Evolutionary conservation across 2,888 invertebrate genomes (phyloP).

Genomic region (Pseudolycoriella hygida): DNA sequence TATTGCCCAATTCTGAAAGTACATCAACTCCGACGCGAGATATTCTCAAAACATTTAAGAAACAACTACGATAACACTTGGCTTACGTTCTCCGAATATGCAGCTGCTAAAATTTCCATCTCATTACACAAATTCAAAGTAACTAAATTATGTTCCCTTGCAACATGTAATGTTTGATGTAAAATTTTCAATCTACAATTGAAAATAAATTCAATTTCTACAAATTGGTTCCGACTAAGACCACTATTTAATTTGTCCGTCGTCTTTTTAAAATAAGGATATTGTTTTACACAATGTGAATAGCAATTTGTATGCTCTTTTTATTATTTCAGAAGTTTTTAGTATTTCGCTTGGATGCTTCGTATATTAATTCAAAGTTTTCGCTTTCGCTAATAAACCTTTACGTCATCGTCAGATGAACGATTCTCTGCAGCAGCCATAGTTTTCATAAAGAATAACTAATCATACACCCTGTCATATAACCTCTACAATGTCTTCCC

Average conservation of each 20-base stretch:
- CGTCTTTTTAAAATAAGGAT: conserved; percentile 1
- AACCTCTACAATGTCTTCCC: neutral
- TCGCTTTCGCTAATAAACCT: too few species aligned
- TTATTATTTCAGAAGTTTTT: neutral
- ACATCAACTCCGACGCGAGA: too few species aligned
- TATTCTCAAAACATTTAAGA: too few species aligned
- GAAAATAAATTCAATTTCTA: neutral
- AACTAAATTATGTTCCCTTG: neutral
- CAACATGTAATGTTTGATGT: neutral
- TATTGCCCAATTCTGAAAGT: too few species aligned
- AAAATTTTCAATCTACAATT: conserved; percentile 1
- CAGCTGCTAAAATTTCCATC: conserved; percentile 3
- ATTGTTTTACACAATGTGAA: neutral
- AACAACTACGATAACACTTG: too few species aligned
- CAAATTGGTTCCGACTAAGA: neutral
- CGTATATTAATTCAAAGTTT: neutral
- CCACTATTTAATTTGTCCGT: neutral
- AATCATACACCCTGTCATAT: too few species aligned
- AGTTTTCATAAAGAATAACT: too few species aligned
- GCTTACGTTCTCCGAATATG: neutral
- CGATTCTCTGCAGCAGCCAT: too few species aligned
- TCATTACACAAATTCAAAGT: conserved; percentile 1
- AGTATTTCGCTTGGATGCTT: neutral
- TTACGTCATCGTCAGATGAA: too few species aligned
- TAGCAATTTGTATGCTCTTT: neutral